These are phyloP conservation scores for Arctia plantaginis DNA, from an alignment of 2,888 invertebrate genomes.

Conservation along the genomic window DNA sequence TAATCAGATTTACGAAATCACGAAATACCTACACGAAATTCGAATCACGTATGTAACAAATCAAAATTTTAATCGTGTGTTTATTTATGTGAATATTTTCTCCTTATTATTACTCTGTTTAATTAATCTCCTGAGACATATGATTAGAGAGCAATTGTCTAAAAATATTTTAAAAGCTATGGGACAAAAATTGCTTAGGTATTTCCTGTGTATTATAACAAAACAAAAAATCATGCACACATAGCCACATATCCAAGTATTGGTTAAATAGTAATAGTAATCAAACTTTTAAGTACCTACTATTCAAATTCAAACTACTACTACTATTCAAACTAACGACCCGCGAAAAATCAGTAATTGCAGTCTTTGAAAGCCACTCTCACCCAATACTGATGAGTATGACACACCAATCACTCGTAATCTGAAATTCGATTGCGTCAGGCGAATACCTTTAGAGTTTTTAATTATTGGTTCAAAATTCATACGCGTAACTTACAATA, in stretches of 20 bases:
- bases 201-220: too few relatives aligned
- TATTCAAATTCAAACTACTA: too few relatives aligned
- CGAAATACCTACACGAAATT: slow-evolving; percentile 8
- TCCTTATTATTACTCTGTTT: background rate
- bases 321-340: background rate
- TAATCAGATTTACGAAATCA: slow-evolving; percentile 9
- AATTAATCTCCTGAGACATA: too few relatives aligned
- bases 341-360: slow-evolving; percentile 10
- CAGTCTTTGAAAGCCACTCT: slow-evolving; percentile 30
- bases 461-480: slow-evolving; percentile 53
- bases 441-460: slow-evolving; percentile 54
- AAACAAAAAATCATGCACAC: too few relatives aligned
- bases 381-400: slow-evolving; percentile 38
- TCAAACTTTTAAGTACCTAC: too few relatives aligned
- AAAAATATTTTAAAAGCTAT: background rate
- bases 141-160: background rate
- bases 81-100: background rate
- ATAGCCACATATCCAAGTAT: too few relatives aligned
- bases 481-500: slow-evolving; percentile 21
- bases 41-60: background rate
- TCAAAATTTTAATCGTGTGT: background rate
- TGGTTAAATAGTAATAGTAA: too few relatives aligned
- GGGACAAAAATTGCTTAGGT: too few relatives aligned
- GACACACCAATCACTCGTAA: slow-evolving; percentile 46
- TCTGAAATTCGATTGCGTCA: slow-evolving; percentile 56